Percentiles rank a stretch among this genome's conserved stretches.
Conservation (phyloP, 1,140 invertebrate species). For the Pantala flavescens region DNA sequence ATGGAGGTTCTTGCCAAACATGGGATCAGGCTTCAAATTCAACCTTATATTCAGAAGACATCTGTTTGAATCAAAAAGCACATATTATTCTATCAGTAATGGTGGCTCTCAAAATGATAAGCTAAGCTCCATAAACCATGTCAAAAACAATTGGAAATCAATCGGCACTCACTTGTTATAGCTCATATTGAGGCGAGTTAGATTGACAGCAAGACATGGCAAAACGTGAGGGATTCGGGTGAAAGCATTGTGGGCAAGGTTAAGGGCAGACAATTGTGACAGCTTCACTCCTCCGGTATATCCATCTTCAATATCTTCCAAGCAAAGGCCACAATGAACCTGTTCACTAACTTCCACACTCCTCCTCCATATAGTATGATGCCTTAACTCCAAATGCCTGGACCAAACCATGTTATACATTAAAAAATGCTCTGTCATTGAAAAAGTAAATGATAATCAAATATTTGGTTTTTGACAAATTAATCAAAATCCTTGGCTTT, state of each 20-base stretch:
- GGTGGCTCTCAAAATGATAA: too few species aligned
- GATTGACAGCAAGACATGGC: constrained; percentile 74
- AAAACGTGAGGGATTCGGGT: constrained; percentile 73
- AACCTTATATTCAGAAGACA: too few species aligned
- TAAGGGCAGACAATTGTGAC: constrained; percentile 60
- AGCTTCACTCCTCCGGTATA: constrained; percentile 27
- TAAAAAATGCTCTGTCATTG: too few species aligned
- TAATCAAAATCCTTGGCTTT: too few species aligned
- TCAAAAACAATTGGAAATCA: too few species aligned
- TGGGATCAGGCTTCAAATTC: too few species aligned
- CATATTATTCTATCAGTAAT: too few species aligned
- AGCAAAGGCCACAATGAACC: constrained; percentile 29
- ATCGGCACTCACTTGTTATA: constrained; percentile 56
- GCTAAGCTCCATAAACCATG: too few species aligned
- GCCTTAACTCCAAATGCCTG: constrained; percentile 39
- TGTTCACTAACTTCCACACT: constrained; percentile 59
- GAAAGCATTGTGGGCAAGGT: constrained; percentile 86
- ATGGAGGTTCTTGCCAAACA: too few species aligned
- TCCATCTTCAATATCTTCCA: constrained; percentile 30
- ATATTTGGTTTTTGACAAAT: too few species aligned
- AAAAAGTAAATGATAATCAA: neutral
- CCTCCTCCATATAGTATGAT: constrained; percentile 62
- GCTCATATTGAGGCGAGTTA: constrained; percentile 81
- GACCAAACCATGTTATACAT: too few species aligned
- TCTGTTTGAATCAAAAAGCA: too few species aligned